Evolutionary conservation across 2,797 vertebrate species (phyloP).

Genomic region (Cyprinodon diabolis): DNA sequence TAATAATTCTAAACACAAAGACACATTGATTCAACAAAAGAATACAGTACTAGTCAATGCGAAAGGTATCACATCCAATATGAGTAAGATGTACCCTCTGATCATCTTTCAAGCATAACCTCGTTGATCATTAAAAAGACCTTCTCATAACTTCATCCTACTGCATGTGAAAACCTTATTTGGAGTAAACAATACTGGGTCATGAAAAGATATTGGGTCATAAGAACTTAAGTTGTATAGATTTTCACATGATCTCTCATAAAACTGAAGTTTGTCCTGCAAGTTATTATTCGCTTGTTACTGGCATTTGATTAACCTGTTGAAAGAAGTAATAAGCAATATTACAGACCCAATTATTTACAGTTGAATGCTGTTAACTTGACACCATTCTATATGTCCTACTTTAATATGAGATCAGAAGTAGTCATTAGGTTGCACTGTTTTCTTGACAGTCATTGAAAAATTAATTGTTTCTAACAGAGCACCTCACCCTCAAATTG

Average conservation of each 20-base stretch:
- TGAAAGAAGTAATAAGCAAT: not conserved
- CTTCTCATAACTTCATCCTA: not conserved
- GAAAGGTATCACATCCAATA: not conserved
- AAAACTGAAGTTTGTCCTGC: not conserved
- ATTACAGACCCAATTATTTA: not conserved
- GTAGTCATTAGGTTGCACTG: not conserved
- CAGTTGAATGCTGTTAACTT: not conserved
- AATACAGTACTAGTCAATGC: too few species aligned
- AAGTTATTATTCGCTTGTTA: not conserved
- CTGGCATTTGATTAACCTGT: not conserved
- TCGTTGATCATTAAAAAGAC: not conserved
- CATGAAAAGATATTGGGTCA: too few species aligned
- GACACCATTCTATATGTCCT: not conserved
- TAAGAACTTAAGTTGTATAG: too few species aligned
- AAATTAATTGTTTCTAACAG: not conserved
- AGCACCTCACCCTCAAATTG: not conserved
- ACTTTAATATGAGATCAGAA: not conserved
- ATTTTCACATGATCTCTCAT: not conserved
- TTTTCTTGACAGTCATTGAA: not conserved
- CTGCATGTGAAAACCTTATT: not conserved
- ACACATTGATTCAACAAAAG: too few species aligned
- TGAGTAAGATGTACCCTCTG: too few species aligned
- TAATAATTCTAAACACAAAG: too few species aligned
- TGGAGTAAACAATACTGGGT: not conserved
- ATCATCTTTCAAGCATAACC: not conserved